Conservation (phyloP, 2,113 vertebrate species). For the Uria lomvia region DNA sequence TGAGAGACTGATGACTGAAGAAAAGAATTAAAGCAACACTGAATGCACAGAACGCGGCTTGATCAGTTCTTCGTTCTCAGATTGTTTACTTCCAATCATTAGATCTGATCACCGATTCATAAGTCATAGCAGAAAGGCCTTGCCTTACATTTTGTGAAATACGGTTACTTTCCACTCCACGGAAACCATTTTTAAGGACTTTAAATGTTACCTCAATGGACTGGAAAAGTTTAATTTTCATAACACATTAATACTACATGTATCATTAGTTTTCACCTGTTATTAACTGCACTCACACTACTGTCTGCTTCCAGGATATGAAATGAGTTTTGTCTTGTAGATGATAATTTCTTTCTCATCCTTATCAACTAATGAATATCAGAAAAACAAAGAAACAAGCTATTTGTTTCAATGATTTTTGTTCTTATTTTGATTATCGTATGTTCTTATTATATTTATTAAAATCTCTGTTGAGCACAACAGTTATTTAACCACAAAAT, state of each 20-base stretch:
- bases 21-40: not conserved
- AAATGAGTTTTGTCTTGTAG: not conserved
- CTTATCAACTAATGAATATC: not conserved
- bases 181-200: not conserved
- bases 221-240: not conserved
- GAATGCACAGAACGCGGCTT: not conserved
- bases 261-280: not conserved
- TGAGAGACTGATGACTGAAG: not conserved
- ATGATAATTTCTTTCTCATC: not conserved
- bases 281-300: not conserved
- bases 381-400: not conserved
- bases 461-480: not conserved
- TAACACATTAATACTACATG: rapidly evolving
- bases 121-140: not conserved
- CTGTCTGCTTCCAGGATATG: not conserved
- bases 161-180: not conserved
- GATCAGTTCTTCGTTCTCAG: not conserved
- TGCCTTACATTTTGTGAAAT: not conserved
- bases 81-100: not conserved
- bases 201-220: not conserved
- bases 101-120: not conserved
- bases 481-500: not conserved
- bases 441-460: not conserved
- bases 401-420: not conserved
- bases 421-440: not conserved